A percentile compares a stretch with the other conserved stretches of the same genome.
phyloP scores from a whole-genome alignment of 1,140 invertebrate genomes.

The Sinella curviseta region DNA sequence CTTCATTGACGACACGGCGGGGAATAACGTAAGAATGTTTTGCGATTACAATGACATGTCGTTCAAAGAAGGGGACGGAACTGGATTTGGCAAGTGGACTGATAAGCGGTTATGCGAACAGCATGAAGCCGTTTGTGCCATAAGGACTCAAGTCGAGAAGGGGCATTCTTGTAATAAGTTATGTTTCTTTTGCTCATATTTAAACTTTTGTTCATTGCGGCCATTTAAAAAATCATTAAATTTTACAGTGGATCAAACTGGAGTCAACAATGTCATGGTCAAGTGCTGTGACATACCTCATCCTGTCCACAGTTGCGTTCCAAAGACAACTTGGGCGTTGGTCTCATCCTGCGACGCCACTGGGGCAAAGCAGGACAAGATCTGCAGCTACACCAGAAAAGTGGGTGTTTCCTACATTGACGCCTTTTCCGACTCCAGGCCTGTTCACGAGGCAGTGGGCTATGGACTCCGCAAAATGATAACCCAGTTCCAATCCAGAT shows the following conservation, averaged over 20 bases:
- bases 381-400: neutral
- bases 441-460: neutral
- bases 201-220: neutral
- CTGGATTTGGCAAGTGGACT: neutral
- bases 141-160: neutral
- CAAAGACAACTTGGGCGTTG: neutral
- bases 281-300: neutral
- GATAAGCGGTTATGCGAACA: neutral
- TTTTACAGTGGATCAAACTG: neutral
- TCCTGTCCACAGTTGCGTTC: neutral
- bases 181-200: neutral
- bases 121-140: neutral
- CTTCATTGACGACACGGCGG: conserved; percentile 7
- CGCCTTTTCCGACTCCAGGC: neutral
- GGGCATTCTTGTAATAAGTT: neutral
- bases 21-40: conserved; percentile 1
- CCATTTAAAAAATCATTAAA: neutral
- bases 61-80: neutral
- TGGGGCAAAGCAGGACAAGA: neutral
- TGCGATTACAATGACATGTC: neutral
- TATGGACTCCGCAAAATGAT: neutral
- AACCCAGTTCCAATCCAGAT: neutral
- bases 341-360: neutral
- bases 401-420: neutral
- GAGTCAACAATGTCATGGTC: neutral